A percentile compares a stretch with the other conserved stretches of the same genome.
These are phyloP conservation scores for Aspidapion aeneum DNA, from an alignment of 2,888 invertebrate genomes.

Conservation along the genomic window DNA sequence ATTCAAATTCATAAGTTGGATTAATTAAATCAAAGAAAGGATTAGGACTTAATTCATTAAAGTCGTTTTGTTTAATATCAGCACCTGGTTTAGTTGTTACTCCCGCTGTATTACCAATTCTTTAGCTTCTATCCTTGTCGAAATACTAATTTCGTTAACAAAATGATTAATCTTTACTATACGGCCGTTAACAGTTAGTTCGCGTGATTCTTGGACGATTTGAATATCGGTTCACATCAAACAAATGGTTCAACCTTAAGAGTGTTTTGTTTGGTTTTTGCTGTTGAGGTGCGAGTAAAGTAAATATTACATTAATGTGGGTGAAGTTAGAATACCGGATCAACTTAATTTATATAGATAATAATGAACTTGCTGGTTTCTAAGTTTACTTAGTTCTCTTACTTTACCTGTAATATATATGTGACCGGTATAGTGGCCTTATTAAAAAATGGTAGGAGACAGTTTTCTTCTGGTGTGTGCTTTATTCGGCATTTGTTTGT, in stretches of 20 bases:
- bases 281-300: too few relatives aligned
- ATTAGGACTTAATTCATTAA: background rate
- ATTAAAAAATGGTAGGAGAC: too few relatives aligned
- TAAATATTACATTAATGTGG: too few relatives aligned
- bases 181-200: slow-evolving; percentile 39
- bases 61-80: background rate
- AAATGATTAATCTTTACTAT: background rate
- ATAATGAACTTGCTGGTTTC: too few relatives aligned
- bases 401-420: too few relatives aligned
- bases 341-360: too few relatives aligned
- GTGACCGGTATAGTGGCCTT: too few relatives aligned
- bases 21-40: background rate
- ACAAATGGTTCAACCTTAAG: slow-evolving; percentile 37
- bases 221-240: slow-evolving; percentile 42
- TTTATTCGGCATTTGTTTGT: too few relatives aligned
- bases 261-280: background rate
- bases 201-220: slow-evolving; percentile 39
- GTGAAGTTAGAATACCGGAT: too few relatives aligned
- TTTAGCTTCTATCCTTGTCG: background rate
- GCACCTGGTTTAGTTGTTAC: background rate
- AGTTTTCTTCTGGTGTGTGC: too few relatives aligned
- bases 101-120: background rate
- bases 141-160: background rate
- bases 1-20: background rate
- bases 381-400: too few relatives aligned